Percentiles rank a stretch among this genome's conserved stretches.
phyloP scores from a whole-genome alignment of 2,888 invertebrate genomes.

The Protula sp. region DNA sequence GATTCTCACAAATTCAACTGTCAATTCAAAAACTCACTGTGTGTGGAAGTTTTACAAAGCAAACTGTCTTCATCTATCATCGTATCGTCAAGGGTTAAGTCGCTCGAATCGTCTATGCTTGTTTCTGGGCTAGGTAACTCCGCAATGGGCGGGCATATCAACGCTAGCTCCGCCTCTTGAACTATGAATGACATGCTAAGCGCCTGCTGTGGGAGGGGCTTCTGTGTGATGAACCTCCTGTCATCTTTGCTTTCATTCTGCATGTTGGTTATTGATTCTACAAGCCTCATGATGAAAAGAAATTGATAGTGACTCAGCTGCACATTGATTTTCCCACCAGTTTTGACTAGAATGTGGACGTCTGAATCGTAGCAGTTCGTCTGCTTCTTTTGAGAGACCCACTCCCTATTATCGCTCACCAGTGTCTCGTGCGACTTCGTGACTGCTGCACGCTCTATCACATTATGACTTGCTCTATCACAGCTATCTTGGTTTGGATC shows the following conservation, averaged over 20 bases:
- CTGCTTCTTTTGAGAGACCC: no score
- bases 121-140: no score
- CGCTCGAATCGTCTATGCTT: no score
- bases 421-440: not conserved
- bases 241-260: slow-evolving; percentile 37
- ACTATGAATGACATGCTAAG: slow-evolving; percentile 64
- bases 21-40: no score
- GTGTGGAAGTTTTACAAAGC: no score
- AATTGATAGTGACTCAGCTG: slow-evolving; percentile 92
- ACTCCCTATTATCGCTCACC: no score
- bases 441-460: not conserved
- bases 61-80: no score
- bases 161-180: slow-evolving; percentile 77
- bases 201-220: slow-evolving; percentile 1
- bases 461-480: not conserved
- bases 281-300: slow-evolving; percentile 76
- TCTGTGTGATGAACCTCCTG: slow-evolving; percentile 15
- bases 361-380: no score
- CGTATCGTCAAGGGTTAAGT: no score
- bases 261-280: slow-evolving; percentile 64
- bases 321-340: slow-evolving; percentile 76
- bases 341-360: slow-evolving; percentile 74
- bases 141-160: slow-evolving; percentile 58
- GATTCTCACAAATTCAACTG: no score
- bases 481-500: not conserved